Evolutionary conservation across 2,888 invertebrate species (phyloP).

Genomic region (Hydropsyche betteni): DNA sequence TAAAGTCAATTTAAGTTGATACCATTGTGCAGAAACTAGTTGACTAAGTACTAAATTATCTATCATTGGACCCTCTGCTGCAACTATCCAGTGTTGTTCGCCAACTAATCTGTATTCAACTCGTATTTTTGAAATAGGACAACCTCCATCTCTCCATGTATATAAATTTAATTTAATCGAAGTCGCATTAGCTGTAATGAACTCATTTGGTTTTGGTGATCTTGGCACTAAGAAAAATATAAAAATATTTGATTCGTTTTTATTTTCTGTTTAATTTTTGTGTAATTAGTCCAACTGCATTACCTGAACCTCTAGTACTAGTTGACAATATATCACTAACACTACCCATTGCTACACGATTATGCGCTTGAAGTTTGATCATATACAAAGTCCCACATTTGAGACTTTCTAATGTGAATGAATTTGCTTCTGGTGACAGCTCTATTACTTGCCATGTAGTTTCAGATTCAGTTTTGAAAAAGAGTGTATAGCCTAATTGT

Average conservation of each 20-base stretch:
- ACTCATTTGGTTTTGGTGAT: slow-evolving; percentile 74
- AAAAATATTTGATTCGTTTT: slow-evolving; percentile 9
- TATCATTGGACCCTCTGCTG: slow-evolving; percentile 55
- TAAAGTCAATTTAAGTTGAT: slow-evolving; percentile 68
- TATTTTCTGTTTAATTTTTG: slow-evolving; percentile 53
- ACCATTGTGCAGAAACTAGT: slow-evolving; percentile 69
- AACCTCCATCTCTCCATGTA: slow-evolving; percentile 84
- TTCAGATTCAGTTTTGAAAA: slow-evolving; percentile 73
- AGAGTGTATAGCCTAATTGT: slow-evolving; percentile 72
- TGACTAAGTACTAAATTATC: slow-evolving; percentile 61
- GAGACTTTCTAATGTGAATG: slow-evolving; percentile 75
- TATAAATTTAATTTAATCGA: slow-evolving; percentile 79
- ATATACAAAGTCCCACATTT: slow-evolving; percentile 82
- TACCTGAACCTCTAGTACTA: slow-evolving; percentile 79
- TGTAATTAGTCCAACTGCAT: slow-evolving; percentile 52
- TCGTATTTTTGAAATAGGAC: slow-evolving; percentile 78
- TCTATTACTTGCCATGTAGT: slow-evolving; percentile 76
- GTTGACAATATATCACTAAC: slow-evolving; percentile 74
- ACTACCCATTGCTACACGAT: slow-evolving; percentile 78
- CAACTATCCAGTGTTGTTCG: slow-evolving; percentile 65
- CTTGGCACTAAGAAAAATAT: slow-evolving; percentile 68
- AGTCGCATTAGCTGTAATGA: slow-evolving; percentile 79
- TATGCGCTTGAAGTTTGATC: slow-evolving; percentile 77
- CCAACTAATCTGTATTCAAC: slow-evolving; percentile 73
- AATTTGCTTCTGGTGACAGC: slow-evolving; percentile 77